A percentile compares a stretch with the other conserved stretches of the same genome.
These are phyloP conservation scores for Cotesia glomerata DNA, from an alignment of 1,140 invertebrate genomes.

Conservation along the genomic window DNA sequence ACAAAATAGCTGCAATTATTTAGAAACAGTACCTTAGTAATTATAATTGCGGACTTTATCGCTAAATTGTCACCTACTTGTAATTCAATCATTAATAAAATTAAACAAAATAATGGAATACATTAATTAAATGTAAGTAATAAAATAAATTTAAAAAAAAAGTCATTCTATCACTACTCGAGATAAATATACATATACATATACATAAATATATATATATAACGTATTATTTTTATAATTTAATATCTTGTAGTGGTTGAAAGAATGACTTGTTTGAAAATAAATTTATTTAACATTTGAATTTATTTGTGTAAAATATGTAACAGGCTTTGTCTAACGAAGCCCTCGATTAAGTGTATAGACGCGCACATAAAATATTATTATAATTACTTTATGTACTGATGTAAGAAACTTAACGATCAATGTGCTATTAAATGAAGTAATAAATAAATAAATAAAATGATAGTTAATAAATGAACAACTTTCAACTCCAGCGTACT, in stretches of 20 bases:
- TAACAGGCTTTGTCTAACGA: neutral
- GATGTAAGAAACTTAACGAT: neutral
- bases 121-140: neutral
- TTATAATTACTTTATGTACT: neutral
- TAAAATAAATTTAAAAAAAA: constrained; percentile 16
- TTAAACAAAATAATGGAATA: neutral
- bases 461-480: too few species aligned
- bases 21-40: neutral
- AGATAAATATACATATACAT: constrained; percentile 28
- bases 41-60: neutral
- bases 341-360: neutral
- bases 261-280: constrained; percentile 41
- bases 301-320: constrained; percentile 33
- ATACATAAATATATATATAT: constrained; percentile 21
- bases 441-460: neutral
- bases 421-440: neutral
- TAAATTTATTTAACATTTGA: too few species aligned
- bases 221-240: constrained; percentile 62
- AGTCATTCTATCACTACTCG: constrained; percentile 45
- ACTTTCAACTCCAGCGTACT: neutral
- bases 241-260: constrained; percentile 43
- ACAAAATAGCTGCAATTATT: neutral
- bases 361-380: neutral
- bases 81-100: constrained; percentile 1
- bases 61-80: neutral